Evolutionary conservation across 53 echinoderm and acorn worm species (phyloP).

Genomic region (Henricia sp.): DNA sequence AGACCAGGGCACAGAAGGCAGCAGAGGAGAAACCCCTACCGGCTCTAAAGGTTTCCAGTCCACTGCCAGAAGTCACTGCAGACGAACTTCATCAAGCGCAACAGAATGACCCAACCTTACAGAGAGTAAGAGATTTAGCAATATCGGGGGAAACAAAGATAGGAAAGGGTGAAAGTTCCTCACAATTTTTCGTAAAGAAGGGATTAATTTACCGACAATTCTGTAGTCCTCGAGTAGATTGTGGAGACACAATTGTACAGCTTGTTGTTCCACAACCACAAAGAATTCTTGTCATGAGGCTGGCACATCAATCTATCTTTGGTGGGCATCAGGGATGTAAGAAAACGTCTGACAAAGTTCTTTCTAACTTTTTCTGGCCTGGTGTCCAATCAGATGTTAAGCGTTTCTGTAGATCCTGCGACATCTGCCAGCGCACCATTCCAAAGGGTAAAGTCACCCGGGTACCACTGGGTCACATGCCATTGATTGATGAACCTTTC

Average conservation of each 20-base stretch:
- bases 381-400: slow-evolving; percentile 43
- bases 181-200: slow-evolving; percentile 15
- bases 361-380: slow-evolving; percentile 53
- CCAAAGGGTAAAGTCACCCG: slow-evolving; percentile 51
- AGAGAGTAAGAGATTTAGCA: slow-evolving; percentile 12
- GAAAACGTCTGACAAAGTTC: slow-evolving; percentile 59
- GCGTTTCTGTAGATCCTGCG: slow-evolving; percentile 62
- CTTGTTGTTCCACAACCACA: slow-evolving; percentile 48
- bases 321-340: slow-evolving; percentile 58
- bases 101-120: slow-evolving; percentile 36
- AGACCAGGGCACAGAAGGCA: slow-evolving; percentile 12
- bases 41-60: slow-evolving; percentile 35
- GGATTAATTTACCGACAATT: slow-evolving; percentile 43
- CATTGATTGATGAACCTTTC: slow-evolving; percentile 53
- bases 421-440: slow-evolving; percentile 67
- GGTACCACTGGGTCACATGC: slow-evolving; percentile 58
- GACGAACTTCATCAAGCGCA: slow-evolving; percentile 32
- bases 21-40: no score
- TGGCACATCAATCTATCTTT: slow-evolving; percentile 64
- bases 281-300: slow-evolving; percentile 31
- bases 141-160: not conserved
- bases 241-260: slow-evolving; percentile 33
- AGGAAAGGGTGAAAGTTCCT: not conserved
- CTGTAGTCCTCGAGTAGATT: slow-evolving; percentile 15
- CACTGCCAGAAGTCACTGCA: no score